Base-by-base conservation (phyloP, 2,888 invertebrate species). In the Catocala nupta region DNA sequence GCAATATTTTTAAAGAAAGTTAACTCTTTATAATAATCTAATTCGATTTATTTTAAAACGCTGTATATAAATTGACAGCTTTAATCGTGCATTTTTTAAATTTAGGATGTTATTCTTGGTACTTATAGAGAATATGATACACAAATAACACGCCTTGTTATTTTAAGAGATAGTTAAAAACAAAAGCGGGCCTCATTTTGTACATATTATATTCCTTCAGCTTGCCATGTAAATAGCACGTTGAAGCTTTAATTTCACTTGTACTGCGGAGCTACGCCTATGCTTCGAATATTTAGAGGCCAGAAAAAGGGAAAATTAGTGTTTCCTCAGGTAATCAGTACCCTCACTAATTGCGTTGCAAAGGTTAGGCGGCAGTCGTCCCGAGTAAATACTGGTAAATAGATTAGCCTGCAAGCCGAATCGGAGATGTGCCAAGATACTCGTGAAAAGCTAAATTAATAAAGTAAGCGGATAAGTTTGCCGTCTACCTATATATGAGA, bases 261-360 rank as follows among this genome's bases (percentile, higher is more conserved):
- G 36, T 39, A 39, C 8, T 39, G 36, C 36, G 36, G 36, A 7
- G 36, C 8, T 39, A 39, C 49, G 34, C 6, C 5, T 11, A 33
- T 49, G 25, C 34, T 33, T 34, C 49, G 49, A 34, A 33, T 49
- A 34, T 49, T 33, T 33, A 49, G 49, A 49, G 49, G 9, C 12
- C 6, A 12, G 33, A 44, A 44, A 47, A 48, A 49, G 25, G 12
- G 1, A 12, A 55, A 55, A 45, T 45, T 13, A 34, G 34, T 13
- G 12, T 55, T 45, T 9, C 49, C n/a, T 33, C 51, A 36, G 44
- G 13, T 53, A 53, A 43, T 57, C 51, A 58, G 57, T 58, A 45
- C 51, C 36, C 13, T 16, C 13, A 51, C 51, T 58, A 58, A 58
- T 52, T 52, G 39, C 39, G 13, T 52, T 51, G 13, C 36, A 39